Conservation (phyloP, 2,797 vertebrate genomes). For the Rhinatrema bivittatum region DNA sequence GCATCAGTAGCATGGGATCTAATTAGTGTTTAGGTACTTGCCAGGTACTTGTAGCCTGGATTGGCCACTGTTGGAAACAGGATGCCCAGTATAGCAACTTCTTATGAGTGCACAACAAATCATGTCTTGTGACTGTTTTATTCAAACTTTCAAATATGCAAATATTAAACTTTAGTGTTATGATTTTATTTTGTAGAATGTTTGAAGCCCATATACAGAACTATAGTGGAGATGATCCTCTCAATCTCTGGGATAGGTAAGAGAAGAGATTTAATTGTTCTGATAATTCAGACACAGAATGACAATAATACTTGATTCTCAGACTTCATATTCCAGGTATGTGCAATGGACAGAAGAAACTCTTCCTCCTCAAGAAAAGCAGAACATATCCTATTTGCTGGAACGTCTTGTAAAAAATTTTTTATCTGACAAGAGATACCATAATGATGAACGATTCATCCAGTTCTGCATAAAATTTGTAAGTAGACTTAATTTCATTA, state of each 20-base stretch:
- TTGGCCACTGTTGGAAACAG: too few species aligned
- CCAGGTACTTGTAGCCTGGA: too few species aligned
- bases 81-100: too few species aligned
- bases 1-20: too few species aligned
- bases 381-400: constrained; percentile 51
- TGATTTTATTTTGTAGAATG: constrained; percentile 40
- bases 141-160: too few species aligned
- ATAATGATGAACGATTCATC: constrained; percentile 70
- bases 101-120: too few species aligned
- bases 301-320: rapidly evolving
- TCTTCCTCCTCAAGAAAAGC: constrained; percentile 34
- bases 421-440: constrained; percentile 59
- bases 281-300: rapidly evolving
- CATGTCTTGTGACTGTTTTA: too few species aligned
- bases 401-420: constrained; percentile 71
- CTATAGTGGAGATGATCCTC: constrained; percentile 59
- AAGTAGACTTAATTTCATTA: too few species aligned
- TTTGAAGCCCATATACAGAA: constrained; percentile 53
- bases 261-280: rapidly evolving
- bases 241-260: constrained; percentile 73
- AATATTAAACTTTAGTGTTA: too few species aligned
- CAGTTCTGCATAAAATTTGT: constrained; percentile 77
- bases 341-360: constrained; percentile 59
- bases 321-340: constrained; percentile 56
- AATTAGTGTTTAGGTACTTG: too few species aligned